Evolutionary conservation across 2,797 vertebrate genomes (phyloP), one percentile per base, ranked within the genome.

Genomic region (Gila robusta): DNA sequence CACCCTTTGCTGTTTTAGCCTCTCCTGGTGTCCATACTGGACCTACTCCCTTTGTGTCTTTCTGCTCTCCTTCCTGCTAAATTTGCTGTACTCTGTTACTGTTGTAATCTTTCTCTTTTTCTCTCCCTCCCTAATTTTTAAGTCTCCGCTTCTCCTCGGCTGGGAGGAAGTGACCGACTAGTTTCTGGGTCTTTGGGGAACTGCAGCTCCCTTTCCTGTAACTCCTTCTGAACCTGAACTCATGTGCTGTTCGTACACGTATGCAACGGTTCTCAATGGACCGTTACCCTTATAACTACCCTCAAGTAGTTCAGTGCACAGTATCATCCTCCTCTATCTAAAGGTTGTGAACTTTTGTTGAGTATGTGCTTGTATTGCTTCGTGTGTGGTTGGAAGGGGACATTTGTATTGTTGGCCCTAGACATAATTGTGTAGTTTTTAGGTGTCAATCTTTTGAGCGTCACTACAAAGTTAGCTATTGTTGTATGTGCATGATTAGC

Each of bases 151-250:
- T 67, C 32, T 28, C 66, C 74, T 37, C 17, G 92, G 88, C 89
- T 88, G 86, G 88, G 91, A 94, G 96, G 95, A 96, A 96, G 94
- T 95, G 91, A 92, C 92, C 89, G 71, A 86, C 92, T 95, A 93
- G 91, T 94, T 95, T 93, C 92, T 91, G 87, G 86, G 90, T 93
- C 95, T 93, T 82, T 64, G 7, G 94, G 94, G 94, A 95, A 88
- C 91, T 92, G 91, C 91, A 94, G 93, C 94, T 94, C 90, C 92
- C 89, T 94, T 95, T 96, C 95, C 96, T 96, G 94, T 96, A 94
- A 94, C 94, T 91, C 93, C 93, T 95, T 94, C 92, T 79, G 26
- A 87, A 44, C 54, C 78, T 85, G 88, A 70, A 84, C 54, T 35
- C 49, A 59, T 26, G 79, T 70, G 37, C n/a, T 64, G 21, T 76